Conservation (phyloP, 1,140 invertebrate species). For the Zaprionus gabonicus region DNA sequence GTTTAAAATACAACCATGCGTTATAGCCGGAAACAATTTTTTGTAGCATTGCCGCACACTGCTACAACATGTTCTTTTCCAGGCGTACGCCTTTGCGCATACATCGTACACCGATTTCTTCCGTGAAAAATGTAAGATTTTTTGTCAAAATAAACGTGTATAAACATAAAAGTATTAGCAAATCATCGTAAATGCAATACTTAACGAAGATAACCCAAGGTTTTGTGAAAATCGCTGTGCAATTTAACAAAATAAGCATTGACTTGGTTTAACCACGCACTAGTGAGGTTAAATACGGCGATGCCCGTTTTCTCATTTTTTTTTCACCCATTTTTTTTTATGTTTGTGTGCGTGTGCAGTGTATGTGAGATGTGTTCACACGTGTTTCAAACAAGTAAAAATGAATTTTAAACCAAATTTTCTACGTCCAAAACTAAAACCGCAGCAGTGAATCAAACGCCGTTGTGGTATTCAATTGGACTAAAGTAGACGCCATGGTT, state of each 20-base stretch:
- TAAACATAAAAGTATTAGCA: conserved; percentile 32
- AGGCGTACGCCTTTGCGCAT: conserved; percentile 84
- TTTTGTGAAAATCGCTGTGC: conserved; percentile 43
- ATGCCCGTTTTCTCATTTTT: neutral
- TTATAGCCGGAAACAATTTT: conserved; percentile 53
- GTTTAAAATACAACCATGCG: conserved; percentile 53
- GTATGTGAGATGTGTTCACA: conserved; percentile 46
- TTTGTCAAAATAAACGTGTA: conserved; percentile 51
- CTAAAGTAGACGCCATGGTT: conserved; percentile 51
- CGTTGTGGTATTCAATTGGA: conserved; percentile 67
- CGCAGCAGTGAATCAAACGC: conserved; percentile 32
- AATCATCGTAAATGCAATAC: conserved; percentile 25
- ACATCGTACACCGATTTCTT: conserved; percentile 81
- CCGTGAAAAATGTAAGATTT: conserved; percentile 81
- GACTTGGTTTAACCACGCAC: conserved; percentile 35
- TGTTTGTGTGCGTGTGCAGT: conserved; percentile 44
- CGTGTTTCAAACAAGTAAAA: conserved; percentile 51
- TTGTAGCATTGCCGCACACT: conserved; percentile 71
- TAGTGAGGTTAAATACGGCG: conserved; percentile 76
- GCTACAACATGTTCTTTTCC: conserved; percentile 83
- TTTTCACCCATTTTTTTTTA: conserved; percentile 14
- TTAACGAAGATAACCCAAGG: conserved; percentile 15
- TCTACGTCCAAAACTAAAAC: conserved; percentile 58
- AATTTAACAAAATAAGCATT: conserved; percentile 18
- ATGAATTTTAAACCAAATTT: conserved; percentile 30